These are phyloP conservation scores for Glandiceps talaboti DNA, from an alignment of 53 echinoderm and acorn worm species.

Conservation along the genomic window DNA sequence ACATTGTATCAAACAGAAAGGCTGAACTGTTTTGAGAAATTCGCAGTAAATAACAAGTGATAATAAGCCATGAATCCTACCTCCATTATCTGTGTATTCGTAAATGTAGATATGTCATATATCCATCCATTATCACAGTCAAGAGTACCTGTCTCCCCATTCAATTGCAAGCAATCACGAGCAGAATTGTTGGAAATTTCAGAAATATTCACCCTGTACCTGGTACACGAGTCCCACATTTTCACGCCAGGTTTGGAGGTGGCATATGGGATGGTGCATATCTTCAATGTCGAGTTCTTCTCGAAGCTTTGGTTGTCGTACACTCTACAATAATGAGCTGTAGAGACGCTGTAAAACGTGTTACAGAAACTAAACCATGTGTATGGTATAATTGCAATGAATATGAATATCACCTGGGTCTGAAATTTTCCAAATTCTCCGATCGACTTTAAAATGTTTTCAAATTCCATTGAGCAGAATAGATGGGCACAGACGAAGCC, in stretches of 20 bases:
- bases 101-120: not conserved
- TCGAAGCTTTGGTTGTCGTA: not conserved
- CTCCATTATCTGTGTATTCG: no score
- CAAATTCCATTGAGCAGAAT: not conserved
- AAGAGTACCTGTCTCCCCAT: not conserved
- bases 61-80: no score
- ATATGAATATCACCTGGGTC: not conserved
- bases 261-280: not conserved
- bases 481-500: no score
- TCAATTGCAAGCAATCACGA: not conserved
- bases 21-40: no score
- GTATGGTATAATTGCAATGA: not conserved
- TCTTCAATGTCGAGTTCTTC: not conserved
- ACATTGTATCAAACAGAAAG: no score
- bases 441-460: no score
- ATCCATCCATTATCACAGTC: not conserved
- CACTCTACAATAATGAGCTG: not conserved
- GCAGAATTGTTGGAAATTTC: not conserved
- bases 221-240: not conserved
- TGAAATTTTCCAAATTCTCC: not conserved
- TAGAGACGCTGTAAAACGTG: not conserved
- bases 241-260: not conserved
- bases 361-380: not conserved
- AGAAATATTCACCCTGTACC: not conserved
- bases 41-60: no score